Evolutionary conservation across 92 coral and sea anemone genomes (phyloP).

Genomic region (Paragorgia papillata): DNA sequence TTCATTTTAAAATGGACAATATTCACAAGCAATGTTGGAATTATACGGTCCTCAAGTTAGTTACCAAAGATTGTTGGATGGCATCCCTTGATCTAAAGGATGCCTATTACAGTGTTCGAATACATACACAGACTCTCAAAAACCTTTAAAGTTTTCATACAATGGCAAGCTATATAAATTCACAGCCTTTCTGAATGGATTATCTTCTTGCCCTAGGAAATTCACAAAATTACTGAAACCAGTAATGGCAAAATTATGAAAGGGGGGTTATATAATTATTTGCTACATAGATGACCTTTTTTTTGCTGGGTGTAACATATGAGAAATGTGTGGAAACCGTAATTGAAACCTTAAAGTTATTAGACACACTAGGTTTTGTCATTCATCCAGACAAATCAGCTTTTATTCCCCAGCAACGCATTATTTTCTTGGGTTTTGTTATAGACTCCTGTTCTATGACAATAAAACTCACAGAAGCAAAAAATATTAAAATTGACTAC

Average conservation of each 20-base stretch:
- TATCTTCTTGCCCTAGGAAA: slow-evolving; percentile 16
- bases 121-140: slow-evolving; percentile 56
- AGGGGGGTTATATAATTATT: slow-evolving; percentile 18
- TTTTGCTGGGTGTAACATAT: slow-evolving; percentile 4
- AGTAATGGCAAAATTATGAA: slow-evolving; percentile 1
- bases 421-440: slow-evolving; percentile 3
- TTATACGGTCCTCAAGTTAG: slow-evolving; percentile 49
- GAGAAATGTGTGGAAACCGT: background rate
- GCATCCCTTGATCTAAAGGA: slow-evolving; percentile 65
- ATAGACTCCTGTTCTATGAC: slow-evolving; percentile 7
- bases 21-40: too few relatives aligned
- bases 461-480: background rate
- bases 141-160: slow-evolving; percentile 56
- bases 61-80: slow-evolving; percentile 61
- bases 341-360: background rate
- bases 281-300: slow-evolving; percentile 23
- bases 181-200: slow-evolving; percentile 61
- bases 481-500: background rate
- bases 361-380: slow-evolving; percentile 22
- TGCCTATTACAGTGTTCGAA: slow-evolving; percentile 68
- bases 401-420: slow-evolving; percentile 33
- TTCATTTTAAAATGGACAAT: slow-evolving; percentile 56
- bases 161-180: slow-evolving; percentile 59
- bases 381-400: slow-evolving; percentile 34
- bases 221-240: slow-evolving; percentile 27